These are phyloP conservation scores for Stratiomys singularior DNA, from an alignment of 2,888 invertebrate species.

Conservation along the genomic window DNA sequence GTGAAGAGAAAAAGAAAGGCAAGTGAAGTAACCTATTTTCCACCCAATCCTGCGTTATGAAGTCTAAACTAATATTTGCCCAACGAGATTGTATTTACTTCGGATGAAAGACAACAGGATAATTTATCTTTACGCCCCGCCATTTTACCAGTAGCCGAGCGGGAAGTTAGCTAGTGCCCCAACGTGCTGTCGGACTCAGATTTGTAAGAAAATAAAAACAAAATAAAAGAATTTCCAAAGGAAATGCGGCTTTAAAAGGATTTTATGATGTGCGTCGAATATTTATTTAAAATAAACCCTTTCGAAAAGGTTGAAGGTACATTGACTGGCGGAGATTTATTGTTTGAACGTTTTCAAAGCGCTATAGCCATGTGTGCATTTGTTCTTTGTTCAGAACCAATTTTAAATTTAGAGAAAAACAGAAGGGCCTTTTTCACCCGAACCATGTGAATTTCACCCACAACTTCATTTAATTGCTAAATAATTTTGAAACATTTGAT, in stretches of 20 bases:
- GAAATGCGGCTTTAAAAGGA: neutral
- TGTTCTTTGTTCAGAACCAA: too few relatives aligned
- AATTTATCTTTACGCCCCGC: conserved; percentile 5
- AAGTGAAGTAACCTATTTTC: conserved; percentile 6
- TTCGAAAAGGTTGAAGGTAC: too few relatives aligned
- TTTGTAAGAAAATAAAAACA: neutral
- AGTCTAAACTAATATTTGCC: conserved; percentile 22
- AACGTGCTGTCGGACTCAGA: neutral
- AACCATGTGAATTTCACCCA: too few relatives aligned
- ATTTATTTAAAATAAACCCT: neutral
- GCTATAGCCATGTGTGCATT: too few relatives aligned
- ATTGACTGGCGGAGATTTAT: too few relatives aligned
- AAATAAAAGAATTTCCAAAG: neutral
- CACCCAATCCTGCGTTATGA: neutral
- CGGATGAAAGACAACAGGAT: conserved; percentile 28
- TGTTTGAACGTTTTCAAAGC: too few relatives aligned
- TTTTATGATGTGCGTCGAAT: neutral
- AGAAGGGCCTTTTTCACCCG: too few relatives aligned
- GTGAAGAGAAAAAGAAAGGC: neutral
- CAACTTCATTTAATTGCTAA: too few relatives aligned
- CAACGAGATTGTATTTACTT: conserved; percentile 37
- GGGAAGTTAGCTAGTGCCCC: neutral
- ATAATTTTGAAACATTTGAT: too few relatives aligned
- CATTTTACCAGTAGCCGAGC: neutral
- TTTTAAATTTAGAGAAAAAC: too few relatives aligned